Evolutionary conservation across 2,797 vertebrate species (phyloP), one percentile per base, ranked within the genome.

Genomic region (Leptodactylus fallax): DNA sequence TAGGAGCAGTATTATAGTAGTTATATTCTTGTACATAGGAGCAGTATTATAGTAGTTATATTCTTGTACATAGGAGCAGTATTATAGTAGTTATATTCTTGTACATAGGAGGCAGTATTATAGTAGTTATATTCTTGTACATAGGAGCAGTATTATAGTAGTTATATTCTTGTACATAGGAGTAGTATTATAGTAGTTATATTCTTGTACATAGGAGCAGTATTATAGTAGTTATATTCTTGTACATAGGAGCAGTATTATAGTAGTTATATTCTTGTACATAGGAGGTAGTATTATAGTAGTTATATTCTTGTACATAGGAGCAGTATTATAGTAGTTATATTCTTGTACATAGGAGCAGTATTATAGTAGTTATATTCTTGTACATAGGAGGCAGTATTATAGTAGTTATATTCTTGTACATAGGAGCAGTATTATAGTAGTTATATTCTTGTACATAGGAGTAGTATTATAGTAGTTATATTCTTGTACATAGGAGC

Each of bases 171-270:
- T 65, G n/a, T 65, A 65, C 63, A 65, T 65, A 5, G 63, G n/a
- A 63, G 61, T 21, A 63, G 61, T 23, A 63, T 63, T 63, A 63
- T 63, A 63, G 61, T 63, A 63, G 61, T 63, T 63, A 63, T 63
- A 63, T 63, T 63, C 19, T n/a, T 63, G 60, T 63, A 63, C 21
- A 63, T 63, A 63, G 60, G 60, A 21, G 21, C 60, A 63, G 60
- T 63, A n/a, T 63, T 63, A 63, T 63, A 63, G 60, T 63, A 63
- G 60, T 63, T 63, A 63, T 63, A 63, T 63, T n/a, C 60, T n/a
- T 63, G 60, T 63, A 63, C 21, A 63, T 63, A 63, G 60, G 60
- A 8, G 58, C 58, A 60, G 58, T 60, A 60, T 60, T 60, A 60
- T 60, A 60, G 58, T 60, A 60, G 58, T 60, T 60, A 60, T 60